Conservation (phyloP, 64 coral and sea anemone genomes). For the Cladopsammia gracilis region DNA sequence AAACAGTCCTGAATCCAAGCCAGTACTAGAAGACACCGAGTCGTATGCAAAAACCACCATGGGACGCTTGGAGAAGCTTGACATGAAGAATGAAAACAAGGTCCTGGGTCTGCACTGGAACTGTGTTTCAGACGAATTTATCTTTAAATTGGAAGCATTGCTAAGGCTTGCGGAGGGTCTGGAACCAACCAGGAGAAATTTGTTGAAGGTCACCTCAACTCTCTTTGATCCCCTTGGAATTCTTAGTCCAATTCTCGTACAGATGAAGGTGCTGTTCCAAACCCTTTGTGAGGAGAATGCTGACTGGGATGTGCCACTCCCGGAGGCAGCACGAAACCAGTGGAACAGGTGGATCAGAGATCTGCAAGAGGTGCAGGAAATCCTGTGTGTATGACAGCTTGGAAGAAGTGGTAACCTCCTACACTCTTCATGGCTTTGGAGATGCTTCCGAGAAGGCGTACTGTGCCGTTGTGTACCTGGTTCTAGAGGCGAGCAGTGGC, state of each 20-base stretch:
- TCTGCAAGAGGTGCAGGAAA: too few species aligned
- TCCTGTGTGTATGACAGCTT: slow-evolving; percentile 40
- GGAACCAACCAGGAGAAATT: slow-evolving; percentile 36
- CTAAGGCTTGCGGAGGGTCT: background rate
- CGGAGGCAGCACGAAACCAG: too few species aligned
- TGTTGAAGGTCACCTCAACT: slow-evolving; percentile 56
- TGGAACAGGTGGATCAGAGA: too few species aligned
- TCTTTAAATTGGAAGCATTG: slow-evolving; percentile 56
- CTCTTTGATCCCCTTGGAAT: slow-evolving; percentile 47
- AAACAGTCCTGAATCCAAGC: background rate
- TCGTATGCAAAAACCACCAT: background rate
- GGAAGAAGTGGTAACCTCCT: background rate
- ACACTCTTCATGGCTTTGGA: slow-evolving; percentile 48
- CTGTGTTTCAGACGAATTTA: slow-evolving; percentile 25
- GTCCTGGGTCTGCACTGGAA: slow-evolving; percentile 47
- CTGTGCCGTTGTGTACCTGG: too few species aligned
- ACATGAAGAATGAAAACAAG: slow-evolving; percentile 30
- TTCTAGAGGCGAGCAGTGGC: too few species aligned
- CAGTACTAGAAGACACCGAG: slow-evolving; percentile 19
- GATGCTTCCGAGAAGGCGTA: slow-evolving; percentile 13
- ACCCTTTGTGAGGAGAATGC: too few species aligned
- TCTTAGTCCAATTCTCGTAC: slow-evolving; percentile 43
- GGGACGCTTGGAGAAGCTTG: background rate
- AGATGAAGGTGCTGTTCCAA: slow-evolving; percentile 52
- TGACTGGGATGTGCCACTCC: too few species aligned